Evolutionary conservation across 2,113 vertebrate genomes (phyloP), one percentile per base, ranked within the genome.

Genomic region (Lepus timidus): DNA sequence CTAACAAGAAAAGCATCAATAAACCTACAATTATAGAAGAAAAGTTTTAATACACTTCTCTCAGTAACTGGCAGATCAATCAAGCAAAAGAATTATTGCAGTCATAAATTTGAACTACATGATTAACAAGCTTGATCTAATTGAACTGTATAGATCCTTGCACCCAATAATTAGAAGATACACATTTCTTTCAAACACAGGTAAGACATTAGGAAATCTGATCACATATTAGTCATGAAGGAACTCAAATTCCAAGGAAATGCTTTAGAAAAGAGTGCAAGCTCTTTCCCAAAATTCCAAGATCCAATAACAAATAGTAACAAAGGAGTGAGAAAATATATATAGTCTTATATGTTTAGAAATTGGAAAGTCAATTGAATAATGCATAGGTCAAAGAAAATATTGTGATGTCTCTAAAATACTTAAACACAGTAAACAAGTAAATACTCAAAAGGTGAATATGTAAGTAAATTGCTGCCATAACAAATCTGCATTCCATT

Each of bases 91-190:
- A 87, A 73, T 83, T 78, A 86, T 81, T 62, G 82, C 16, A 91
- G 71, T 90, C 81, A 88, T 90, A 87, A 23, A 81, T 90, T 81
- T 90, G 67, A 95, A 92, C 44, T 83, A 62, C 12, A 55, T 90
- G 90, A 95, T 81, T 91, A 96, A 73, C 23, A 93, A 62, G 62
- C 76, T 81, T 90, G 20, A 87, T 87, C n/a, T 73, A 80, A 88
- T 23, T 95, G 76, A 95, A 92, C 52, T 9, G 0, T 52, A 71
- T 25, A 84, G 52, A 97, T 84, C 3, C 9, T 27, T 93, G 33
- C 4, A 75, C 14, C 44, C 58, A 90, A 39, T 81, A 68, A 94
- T 80, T 87, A 89, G 55, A 93, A 29, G 95, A 87, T 61, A 78
- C 6, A 76, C 12, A 81, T 64, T 76, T 7, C 27, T 87, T 93